Conservation (phyloP, 2,113 vertebrate species). For the Pipra filicauda region DNA sequence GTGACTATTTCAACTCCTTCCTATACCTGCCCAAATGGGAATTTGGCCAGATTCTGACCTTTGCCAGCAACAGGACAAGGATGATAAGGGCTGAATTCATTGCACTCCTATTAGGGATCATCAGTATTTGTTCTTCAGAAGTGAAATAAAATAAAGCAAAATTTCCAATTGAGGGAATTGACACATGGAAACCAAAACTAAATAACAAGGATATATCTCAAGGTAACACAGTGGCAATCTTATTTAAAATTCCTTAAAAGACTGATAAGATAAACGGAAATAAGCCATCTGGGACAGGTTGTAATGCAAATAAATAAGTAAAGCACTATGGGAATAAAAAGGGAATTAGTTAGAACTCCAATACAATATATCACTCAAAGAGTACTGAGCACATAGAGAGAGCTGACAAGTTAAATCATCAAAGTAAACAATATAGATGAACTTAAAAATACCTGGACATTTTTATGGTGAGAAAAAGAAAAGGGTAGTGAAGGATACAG, state of each 20-base stretch:
- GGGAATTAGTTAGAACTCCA: background rate
- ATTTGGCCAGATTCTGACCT: background rate
- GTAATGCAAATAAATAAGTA: background rate
- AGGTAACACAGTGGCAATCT: background rate
- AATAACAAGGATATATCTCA: background rate
- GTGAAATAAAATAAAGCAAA: background rate
- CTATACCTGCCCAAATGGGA: background rate
- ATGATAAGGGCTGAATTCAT: background rate
- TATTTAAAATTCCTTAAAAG: background rate
- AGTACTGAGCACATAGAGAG: background rate
- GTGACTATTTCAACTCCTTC: background rate
- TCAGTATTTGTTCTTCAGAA: background rate
- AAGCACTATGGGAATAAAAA: background rate
- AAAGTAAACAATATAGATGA: background rate
- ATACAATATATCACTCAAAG: background rate
- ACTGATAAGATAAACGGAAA: background rate
- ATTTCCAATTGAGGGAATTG: background rate
- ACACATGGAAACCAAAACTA: background rate
- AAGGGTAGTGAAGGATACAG: background rate
- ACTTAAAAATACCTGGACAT: background rate
- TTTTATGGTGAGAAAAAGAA: constrained; percentile 13
- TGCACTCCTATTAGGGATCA: background rate
- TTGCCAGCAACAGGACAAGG: background rate
- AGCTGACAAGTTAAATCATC: background rate
- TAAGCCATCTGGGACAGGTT: background rate